Conservation (phyloP, 2,888 invertebrate species). For the Neria commutata region DNA sequence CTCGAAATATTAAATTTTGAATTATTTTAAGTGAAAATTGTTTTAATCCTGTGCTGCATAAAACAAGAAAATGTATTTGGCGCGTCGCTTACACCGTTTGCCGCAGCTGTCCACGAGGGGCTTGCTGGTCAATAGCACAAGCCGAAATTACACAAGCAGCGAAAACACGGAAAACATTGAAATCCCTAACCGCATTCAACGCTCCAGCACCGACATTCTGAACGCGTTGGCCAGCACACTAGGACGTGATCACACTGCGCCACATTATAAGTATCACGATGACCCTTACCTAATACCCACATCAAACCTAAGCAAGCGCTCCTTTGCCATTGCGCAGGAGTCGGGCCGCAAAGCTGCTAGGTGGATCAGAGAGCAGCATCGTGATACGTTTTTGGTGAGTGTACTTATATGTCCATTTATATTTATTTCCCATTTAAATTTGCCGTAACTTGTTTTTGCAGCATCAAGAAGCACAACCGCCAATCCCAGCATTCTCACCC, state of each 20-base stretch:
- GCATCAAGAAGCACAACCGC: slow-evolving; percentile 68
- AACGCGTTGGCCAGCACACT: slow-evolving; percentile 80
- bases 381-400: slow-evolving; percentile 46
- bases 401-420: not conserved
- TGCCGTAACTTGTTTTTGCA: too few relatives aligned
- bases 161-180: slow-evolving; percentile 61
- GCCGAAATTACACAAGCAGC: slow-evolving; percentile 40
- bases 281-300: slow-evolving; percentile 85
- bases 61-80: slow-evolving; percentile 43
- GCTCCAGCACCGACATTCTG: slow-evolving; percentile 83
- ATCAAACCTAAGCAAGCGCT: slow-evolving; percentile 72
- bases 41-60: too few relatives aligned
- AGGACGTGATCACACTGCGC: slow-evolving; percentile 80
- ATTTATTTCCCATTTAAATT: not conserved
- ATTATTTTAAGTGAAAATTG: slow-evolving; percentile 12
- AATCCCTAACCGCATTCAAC: slow-evolving; percentile 73
- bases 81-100: slow-evolving; percentile 33
- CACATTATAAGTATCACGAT: slow-evolving; percentile 89
- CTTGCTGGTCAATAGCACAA: slow-evolving; percentile 22
- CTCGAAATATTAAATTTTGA: not conserved
- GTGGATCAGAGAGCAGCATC: slow-evolving; percentile 73
- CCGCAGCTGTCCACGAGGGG: slow-evolving; percentile 33
- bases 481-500: slow-evolving; percentile 73
- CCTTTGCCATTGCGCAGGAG: slow-evolving; percentile 80
- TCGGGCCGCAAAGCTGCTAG: slow-evolving; percentile 85